Conservation (phyloP, 2,113 vertebrate species). For the Atherinomorus stipes region DNA sequence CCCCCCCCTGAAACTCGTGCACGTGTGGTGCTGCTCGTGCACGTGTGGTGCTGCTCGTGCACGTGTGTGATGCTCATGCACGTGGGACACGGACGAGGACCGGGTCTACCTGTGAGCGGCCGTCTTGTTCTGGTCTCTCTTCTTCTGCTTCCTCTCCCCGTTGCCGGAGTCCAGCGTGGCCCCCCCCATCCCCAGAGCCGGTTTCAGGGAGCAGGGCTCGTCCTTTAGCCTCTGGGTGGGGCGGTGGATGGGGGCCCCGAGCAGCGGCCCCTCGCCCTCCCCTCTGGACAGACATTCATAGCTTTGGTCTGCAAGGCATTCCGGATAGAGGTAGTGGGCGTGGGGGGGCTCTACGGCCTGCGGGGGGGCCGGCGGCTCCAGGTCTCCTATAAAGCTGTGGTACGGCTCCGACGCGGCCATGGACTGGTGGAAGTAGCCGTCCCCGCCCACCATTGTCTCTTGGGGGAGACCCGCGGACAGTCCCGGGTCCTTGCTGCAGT, state of each 20-base stretch:
- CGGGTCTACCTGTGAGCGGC: conserved; percentile 87
- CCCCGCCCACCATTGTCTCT: conserved; percentile 79
- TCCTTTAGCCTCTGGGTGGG: conserved; percentile 81
- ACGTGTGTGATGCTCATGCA: too few relatives aligned
- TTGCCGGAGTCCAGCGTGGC: conserved; percentile 53
- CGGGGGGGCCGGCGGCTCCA: conserved; percentile 78
- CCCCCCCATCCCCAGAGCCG: conserved; percentile 68
- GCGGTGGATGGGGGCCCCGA: conserved; percentile 79
- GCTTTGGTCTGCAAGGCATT: conserved; percentile 86
- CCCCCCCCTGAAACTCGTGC: too few relatives aligned
- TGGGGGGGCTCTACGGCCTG: conserved; percentile 81
- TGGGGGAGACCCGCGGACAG: conserved; percentile 75
- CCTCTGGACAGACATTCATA: conserved; percentile 84
- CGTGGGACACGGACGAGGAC: too few relatives aligned
- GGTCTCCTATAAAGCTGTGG: conserved; percentile 84
- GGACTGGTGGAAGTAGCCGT: conserved; percentile 82
- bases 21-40: too few relatives aligned
- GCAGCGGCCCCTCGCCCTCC: conserved; percentile 77
- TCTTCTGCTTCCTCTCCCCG: conserved; percentile 92
- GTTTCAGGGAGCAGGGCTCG: conserved; percentile 77
- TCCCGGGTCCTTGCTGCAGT: conserved; percentile 81
- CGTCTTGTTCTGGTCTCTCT: conserved; percentile 94
- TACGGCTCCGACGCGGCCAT: conserved; percentile 81
- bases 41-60: too few relatives aligned
- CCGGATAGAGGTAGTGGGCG: conserved; percentile 84